Evolutionary conservation across 2,113 vertebrate genomes (phyloP), one percentile per base, ranked within the genome.

Genomic region (Sprattus sprattus): DNA sequence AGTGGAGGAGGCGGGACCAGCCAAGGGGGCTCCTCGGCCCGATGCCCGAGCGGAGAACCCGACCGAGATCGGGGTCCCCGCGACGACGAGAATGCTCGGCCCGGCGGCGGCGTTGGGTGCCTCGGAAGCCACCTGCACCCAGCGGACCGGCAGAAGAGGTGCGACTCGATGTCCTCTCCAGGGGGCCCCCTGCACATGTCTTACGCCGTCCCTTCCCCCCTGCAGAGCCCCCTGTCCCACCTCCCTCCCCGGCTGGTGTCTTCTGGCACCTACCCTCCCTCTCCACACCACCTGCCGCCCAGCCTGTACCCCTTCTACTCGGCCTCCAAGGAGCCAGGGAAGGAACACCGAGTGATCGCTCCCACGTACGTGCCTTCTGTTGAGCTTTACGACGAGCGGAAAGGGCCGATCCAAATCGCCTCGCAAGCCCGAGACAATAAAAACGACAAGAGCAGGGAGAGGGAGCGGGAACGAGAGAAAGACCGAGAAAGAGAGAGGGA

Each of bases 351-450:
- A 88, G 96, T 98, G 88, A 97, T 95, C 57, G 97, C 97, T 57
- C 97, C 98, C 83, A 99, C 97, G 85, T 99, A 98, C 13, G 97
- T 98, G 96, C 97, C 97, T 97, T 98, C 97, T 85, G 96, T 98
- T 81, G 98, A 98, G 94, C 96, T 97, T 92, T 98, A 97, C 0
- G 97, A 98, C 0, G 97, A 99, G 94, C 95, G 96, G 90, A 95
- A 90, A 0, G 97, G 97, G 46, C 97, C 97, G 86, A 97, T 98
- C 91, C 97, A 98, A 89, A 97, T 98, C 0, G 97, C 97, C 0
- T 97, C 98, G 0, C 98, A 99, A 95, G 97, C 97, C 44, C 95
- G 97, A 0, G 97, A 99, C 91, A 95, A 94, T 90, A 95, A 93
- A 91, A 91, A 91, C 9, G 94, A 95, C 60, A 96, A 95, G 85